phyloP scores from a whole-genome alignment of 2,888 invertebrate genomes.

The Lydus trimaculatus region DNA sequence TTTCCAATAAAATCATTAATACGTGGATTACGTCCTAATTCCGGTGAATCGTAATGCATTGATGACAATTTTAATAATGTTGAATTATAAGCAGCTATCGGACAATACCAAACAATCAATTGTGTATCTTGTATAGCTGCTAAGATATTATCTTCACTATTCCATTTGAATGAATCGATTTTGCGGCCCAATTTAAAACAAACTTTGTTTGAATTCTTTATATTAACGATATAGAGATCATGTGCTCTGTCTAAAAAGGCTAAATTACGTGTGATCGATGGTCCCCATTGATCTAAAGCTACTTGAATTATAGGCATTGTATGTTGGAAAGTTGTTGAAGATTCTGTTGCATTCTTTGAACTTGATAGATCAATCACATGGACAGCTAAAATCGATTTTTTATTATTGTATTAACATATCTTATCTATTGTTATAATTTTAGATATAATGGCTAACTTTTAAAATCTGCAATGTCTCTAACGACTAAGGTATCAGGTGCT shows the following conservation, averaged over 20 bases:
- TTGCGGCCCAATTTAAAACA: conserved; percentile 76
- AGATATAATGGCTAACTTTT: conserved; percentile 71
- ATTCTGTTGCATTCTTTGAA: conserved; percentile 75
- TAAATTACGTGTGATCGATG: conserved; percentile 78
- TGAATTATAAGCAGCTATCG: conserved; percentile 76
- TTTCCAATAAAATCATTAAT: conserved; percentile 85
- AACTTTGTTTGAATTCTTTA: conserved; percentile 70
- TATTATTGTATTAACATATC: too few relatives aligned
- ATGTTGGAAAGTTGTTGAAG: conserved; percentile 78
- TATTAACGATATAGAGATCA: conserved; percentile 83
- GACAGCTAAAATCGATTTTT: conserved; percentile 64
- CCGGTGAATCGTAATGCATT: conserved; percentile 65
- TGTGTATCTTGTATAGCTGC: conserved; percentile 81
- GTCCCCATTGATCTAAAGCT: conserved; percentile 85
- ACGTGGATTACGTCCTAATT: conserved; percentile 86
- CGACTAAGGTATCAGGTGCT: conserved; percentile 85
- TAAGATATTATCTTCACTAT: conserved; percentile 78
- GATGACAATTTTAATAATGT: conserved; percentile 71
- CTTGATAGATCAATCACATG: conserved; percentile 85
- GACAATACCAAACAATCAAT: conserved; percentile 84
- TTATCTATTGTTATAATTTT: too few relatives aligned
- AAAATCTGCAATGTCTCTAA: conserved; percentile 84
- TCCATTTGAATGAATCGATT: conserved; percentile 70
- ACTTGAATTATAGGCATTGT: conserved; percentile 81
- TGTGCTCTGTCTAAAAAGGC: conserved; percentile 89